phyloP scores from a whole-genome alignment of 2,797 vertebrate genomes.

The Cirrhinus molitorella region DNA sequence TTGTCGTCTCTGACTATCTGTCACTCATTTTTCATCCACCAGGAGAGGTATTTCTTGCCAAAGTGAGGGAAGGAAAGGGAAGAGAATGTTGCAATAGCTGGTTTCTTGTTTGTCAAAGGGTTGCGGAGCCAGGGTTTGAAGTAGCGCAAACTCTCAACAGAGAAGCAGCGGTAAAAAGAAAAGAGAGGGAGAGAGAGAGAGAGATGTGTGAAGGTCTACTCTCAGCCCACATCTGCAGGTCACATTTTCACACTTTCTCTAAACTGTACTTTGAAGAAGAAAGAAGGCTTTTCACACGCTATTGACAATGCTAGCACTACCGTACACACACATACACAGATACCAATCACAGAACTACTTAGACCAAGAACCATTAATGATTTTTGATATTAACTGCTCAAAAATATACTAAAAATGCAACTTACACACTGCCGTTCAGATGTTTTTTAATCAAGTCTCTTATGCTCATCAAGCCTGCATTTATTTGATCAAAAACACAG shows the following conservation, averaged over 20 bases:
- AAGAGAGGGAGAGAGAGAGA: background rate
- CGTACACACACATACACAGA: background rate
- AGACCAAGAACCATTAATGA: background rate
- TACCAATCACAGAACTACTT: background rate
- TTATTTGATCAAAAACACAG: too few species aligned
- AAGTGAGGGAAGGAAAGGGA: background rate
- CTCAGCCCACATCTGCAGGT: background rate
- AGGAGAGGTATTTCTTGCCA: background rate
- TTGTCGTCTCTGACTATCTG: background rate
- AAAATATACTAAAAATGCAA: background rate
- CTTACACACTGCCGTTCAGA: too few species aligned
- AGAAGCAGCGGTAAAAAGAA: background rate
- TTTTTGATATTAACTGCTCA: background rate
- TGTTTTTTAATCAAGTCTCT: too few species aligned
- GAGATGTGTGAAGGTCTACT: slow-evolving; percentile 14
- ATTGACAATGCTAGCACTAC: background rate
- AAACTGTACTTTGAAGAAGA: background rate
- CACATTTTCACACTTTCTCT: slow-evolving; percentile 34
- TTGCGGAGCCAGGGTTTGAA: background rate
- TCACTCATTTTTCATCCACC: background rate
- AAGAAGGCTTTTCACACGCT: slow-evolving; percentile 36
- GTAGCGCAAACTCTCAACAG: background rate
- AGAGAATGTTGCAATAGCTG: background rate
- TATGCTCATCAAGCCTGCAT: too few species aligned
- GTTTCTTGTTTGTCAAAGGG: slow-evolving; percentile 5